phyloP scores from a whole-genome alignment of 2,888 invertebrate genomes.

The Congeria kusceri region DNA sequence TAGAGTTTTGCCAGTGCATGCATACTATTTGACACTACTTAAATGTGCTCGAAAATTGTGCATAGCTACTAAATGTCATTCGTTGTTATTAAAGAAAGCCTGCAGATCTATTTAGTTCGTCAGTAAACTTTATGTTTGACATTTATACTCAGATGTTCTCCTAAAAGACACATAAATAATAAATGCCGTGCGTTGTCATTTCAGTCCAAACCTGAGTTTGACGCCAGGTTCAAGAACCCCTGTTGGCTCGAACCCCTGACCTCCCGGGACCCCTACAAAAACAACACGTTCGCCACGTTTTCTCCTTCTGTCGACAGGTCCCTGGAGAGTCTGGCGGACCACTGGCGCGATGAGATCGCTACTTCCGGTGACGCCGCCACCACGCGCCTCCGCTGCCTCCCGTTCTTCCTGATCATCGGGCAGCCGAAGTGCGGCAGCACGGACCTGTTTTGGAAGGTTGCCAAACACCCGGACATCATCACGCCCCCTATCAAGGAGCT shows the following conservation, averaged over 20 bases:
- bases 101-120: too few species aligned
- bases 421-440: slow-evolving; percentile 81
- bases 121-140: too few species aligned
- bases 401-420: slow-evolving; percentile 89
- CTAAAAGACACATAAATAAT: too few species aligned
- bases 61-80: too few species aligned
- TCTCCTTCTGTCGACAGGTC: slow-evolving; percentile 49
- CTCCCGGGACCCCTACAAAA: slow-evolving; percentile 65
- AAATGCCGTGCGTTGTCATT: slow-evolving; percentile 17
- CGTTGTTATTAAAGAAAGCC: too few species aligned
- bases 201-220: slow-evolving; percentile 68
- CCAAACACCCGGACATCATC: slow-evolving; percentile 74
- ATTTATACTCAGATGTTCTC: too few species aligned
- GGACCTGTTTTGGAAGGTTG: slow-evolving; percentile 74
- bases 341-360: slow-evolving; percentile 11
- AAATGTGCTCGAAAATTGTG: too few species aligned
- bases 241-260: slow-evolving; percentile 77
- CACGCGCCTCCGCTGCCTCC: slow-evolving; percentile 90
- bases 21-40: too few species aligned
- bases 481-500: slow-evolving; percentile 78
- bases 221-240: slow-evolving; percentile 74
- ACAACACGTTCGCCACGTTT: slow-evolving; percentile 67
- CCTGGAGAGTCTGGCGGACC: slow-evolving; percentile 31
- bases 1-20: too few species aligned
- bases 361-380: slow-evolving; percentile 7